phyloP scores from a whole-genome alignment of 2,888 invertebrate genomes.

The Xanthia togata region DNA sequence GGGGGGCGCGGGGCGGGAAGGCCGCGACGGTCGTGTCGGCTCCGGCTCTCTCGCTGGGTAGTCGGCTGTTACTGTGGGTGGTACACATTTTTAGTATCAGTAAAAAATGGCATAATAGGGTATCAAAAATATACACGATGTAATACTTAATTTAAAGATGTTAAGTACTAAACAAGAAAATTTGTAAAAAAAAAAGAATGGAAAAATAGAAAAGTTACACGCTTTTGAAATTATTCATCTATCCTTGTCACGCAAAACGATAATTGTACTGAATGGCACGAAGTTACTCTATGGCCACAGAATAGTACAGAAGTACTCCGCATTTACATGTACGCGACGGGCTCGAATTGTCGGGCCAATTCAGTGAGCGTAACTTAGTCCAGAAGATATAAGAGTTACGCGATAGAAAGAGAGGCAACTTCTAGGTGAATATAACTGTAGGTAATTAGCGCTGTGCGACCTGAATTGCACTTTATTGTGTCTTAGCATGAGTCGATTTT shows the following conservation, averaged over 20 bases:
- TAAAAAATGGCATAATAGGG: not conserved
- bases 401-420: no score
- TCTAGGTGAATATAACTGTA: no score
- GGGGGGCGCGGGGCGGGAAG: constrained; percentile 72
- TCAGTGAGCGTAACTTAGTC: no score
- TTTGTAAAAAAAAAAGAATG: not conserved
- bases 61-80: constrained; percentile 82
- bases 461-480: no score
- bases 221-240: not conserved
- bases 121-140: not conserved
- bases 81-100: not conserved
- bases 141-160: not conserved
- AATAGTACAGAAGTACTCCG: no score
- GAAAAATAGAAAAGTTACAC: not conserved
- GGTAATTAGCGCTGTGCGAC: no score
- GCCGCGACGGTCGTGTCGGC: constrained; percentile 76
- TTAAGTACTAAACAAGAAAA: not conserved
- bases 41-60: constrained; percentile 75
- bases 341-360: no score
- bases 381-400: no score
- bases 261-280: not conserved
- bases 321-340: no score
- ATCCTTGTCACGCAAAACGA: not conserved
- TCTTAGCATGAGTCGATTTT: no score
- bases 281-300: not conserved